These are phyloP conservation scores for Lepidostoma basale DNA, from an alignment of 1,140 invertebrate genomes.

Conservation along the genomic window DNA sequence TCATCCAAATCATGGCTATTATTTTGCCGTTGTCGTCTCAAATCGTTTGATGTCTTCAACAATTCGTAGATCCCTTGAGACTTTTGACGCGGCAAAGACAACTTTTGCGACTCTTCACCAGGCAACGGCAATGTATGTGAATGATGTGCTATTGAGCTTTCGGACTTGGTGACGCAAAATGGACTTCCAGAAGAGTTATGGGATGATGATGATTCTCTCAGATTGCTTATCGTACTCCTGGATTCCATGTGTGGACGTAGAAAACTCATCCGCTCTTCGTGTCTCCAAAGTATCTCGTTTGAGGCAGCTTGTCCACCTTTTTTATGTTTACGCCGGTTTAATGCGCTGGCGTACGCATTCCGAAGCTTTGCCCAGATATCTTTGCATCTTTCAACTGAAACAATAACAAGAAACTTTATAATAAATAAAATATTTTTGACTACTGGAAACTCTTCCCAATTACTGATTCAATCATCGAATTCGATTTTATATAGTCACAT, in stretches of 20 bases:
- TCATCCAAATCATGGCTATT: slow-evolving; percentile 3
- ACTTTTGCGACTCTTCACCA: background rate
- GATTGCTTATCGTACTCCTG: slow-evolving; percentile 2
- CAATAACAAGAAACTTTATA: background rate
- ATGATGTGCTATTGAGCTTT: background rate
- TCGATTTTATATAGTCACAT: no score
- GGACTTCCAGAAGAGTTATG: background rate
- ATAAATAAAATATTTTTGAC: background rate
- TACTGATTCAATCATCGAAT: no score
- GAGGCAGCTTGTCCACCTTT: slow-evolving; percentile 5
- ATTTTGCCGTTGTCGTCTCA: background rate
- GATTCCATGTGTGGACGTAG: background rate
- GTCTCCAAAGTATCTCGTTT: background rate
- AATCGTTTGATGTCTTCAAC: slow-evolving; percentile 2
- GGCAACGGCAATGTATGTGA: background rate
- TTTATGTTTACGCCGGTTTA: no score
- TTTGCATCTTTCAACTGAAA: slow-evolving; percentile 5
- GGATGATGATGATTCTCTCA: background rate
- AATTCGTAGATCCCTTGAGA: slow-evolving; percentile 2
- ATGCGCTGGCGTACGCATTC: slow-evolving; percentile 2
- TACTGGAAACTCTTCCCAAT: background rate
- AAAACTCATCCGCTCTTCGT: slow-evolving; percentile 8
- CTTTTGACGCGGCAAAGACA: background rate
- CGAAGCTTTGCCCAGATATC: background rate
- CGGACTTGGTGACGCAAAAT: background rate